Conservation (phyloP, 2,888 invertebrate genomes). For the Ophraella communa region DNA sequence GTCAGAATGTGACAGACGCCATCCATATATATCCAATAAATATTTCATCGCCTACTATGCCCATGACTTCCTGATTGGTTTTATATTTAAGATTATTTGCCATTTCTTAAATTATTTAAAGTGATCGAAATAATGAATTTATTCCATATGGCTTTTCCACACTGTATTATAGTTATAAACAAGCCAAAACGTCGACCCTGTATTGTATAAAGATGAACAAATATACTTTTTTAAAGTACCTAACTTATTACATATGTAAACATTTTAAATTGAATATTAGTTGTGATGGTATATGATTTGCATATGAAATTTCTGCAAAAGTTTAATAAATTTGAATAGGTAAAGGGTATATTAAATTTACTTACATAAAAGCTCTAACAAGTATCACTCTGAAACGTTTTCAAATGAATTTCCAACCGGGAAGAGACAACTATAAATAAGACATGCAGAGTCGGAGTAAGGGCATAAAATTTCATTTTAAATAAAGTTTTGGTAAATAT, state of each 20-base stretch:
- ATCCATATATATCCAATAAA: too few relatives aligned
- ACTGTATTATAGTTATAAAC: too few relatives aligned
- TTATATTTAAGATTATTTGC: too few relatives aligned
- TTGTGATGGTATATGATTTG: constrained; percentile 37
- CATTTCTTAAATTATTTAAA: too few relatives aligned
- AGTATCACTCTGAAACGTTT: constrained; percentile 53
- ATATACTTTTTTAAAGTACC: neutral
- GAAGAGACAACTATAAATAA: constrained; percentile 41
- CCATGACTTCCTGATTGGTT: too few relatives aligned
- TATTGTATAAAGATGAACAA: neutral
- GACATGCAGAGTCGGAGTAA: constrained; percentile 39
- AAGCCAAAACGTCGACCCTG: neutral
- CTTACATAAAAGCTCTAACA: constrained; percentile 53
- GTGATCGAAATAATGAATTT: too few relatives aligned
- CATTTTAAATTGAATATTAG: constrained; percentile 11
- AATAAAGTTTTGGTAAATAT: too few relatives aligned
- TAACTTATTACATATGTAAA: constrained; percentile 8
- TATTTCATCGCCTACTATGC: too few relatives aligned
- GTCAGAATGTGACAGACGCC: too few relatives aligned
- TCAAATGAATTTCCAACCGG: constrained; percentile 25
- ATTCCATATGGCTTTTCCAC: too few relatives aligned
- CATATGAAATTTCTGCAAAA: constrained; percentile 41
- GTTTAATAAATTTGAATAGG: constrained; percentile 44
- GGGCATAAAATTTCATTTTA: neutral
- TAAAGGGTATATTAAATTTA: constrained; percentile 54